These are phyloP conservation scores for Puma concolor DNA, from an alignment of 2,113 vertebrate species.

Conservation along the genomic window DNA sequence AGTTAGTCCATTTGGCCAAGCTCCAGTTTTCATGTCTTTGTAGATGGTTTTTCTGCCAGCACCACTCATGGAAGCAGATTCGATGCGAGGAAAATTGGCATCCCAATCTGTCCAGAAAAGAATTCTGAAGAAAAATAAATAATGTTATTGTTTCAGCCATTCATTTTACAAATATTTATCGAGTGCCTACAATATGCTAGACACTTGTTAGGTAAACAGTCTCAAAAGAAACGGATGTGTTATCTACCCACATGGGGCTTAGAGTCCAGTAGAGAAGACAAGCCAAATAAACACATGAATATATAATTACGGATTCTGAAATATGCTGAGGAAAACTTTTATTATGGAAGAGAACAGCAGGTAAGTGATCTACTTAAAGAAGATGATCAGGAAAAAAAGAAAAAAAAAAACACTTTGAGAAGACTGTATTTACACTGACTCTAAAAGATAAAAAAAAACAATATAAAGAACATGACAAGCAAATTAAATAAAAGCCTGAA, in stretches of 20 bases:
- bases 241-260: not conserved
- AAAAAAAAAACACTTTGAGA: not conserved
- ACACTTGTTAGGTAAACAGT: not conserved
- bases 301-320: not conserved
- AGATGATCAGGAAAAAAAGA: not conserved
- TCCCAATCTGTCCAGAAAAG: conserved; percentile 99
- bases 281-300: not conserved
- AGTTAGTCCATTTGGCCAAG: conserved; percentile 98
- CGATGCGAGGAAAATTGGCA: conserved; percentile 97
- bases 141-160: not conserved
- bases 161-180: not conserved
- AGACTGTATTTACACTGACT: not conserved
- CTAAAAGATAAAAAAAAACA: not conserved
- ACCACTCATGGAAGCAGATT: conserved; percentile 98
- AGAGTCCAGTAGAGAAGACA: not conserved
- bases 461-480: not conserved
- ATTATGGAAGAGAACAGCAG: not conserved
- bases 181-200: not conserved
- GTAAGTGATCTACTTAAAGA: not conserved
- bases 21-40: conserved; percentile 98
- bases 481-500: not conserved
- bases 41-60: conserved; percentile 95
- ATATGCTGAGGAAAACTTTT: not conserved
- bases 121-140: conserved; percentile 87
- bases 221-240: not conserved